Evolutionary conservation across 1,140 invertebrate species (phyloP).

Genomic region (Drosophila micromelanica): DNA sequence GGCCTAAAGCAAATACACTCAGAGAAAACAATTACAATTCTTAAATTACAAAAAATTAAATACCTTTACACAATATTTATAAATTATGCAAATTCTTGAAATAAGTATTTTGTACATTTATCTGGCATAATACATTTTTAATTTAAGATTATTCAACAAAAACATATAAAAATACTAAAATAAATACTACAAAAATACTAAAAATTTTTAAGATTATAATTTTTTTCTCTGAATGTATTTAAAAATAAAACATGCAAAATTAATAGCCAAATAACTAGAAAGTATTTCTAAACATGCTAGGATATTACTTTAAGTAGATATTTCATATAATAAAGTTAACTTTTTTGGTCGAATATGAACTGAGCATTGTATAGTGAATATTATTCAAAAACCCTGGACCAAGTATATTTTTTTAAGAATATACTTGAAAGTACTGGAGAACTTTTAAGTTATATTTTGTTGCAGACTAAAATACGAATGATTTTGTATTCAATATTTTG

Average conservation of each 20-base stretch:
- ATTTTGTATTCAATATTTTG: constrained; percentile 1
- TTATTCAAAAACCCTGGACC: background rate
- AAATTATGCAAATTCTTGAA: too few species aligned
- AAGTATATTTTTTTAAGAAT: constrained; percentile 9
- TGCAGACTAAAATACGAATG: background rate
- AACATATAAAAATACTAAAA: too few species aligned
- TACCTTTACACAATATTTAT: too few species aligned
- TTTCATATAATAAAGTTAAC: background rate
- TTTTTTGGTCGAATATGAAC: constrained; percentile 12
- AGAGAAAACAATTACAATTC: constrained; percentile 1
- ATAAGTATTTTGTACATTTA: too few species aligned
- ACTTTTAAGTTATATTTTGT: background rate
- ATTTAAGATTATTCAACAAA: too few species aligned
- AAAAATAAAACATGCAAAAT: constrained; percentile 36
- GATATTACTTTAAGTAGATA: background rate
- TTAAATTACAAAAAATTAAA: too few species aligned
- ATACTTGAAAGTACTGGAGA: constrained; percentile 14
- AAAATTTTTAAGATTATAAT: too few species aligned
- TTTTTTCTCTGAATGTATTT: constrained; percentile 8
- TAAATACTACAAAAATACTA: too few species aligned
- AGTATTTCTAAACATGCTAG: constrained; percentile 25
- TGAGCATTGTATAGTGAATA: constrained; percentile 27
- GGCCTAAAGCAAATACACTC: constrained; percentile 10
- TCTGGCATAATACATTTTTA: too few species aligned
- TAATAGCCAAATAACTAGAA: constrained; percentile 19